Percentiles rank a stretch among this genome's conserved stretches.
Conservation (phyloP, 2,888 invertebrate genomes). For the Cheilosia urbana region DNA sequence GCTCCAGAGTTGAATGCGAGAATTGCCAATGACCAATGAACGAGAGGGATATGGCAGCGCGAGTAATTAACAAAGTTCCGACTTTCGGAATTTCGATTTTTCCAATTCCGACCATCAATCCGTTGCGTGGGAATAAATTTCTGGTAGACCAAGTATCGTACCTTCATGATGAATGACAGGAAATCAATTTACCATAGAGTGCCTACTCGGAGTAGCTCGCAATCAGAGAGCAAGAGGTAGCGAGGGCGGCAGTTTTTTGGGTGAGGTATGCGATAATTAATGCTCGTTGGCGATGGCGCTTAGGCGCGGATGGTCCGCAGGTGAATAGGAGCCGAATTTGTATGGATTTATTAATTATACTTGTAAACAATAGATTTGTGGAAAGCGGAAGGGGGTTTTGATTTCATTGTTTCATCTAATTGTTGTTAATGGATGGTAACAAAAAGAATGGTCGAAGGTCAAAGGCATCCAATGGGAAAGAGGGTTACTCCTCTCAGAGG, state of each 20-base stretch:
- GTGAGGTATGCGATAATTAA: constrained; percentile 54
- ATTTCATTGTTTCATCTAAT: too few species aligned
- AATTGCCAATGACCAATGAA: too few species aligned
- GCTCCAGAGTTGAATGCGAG: constrained; percentile 8
- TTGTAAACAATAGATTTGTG: too few species aligned
- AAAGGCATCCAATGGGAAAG: too few species aligned
- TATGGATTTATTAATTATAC: too few species aligned
- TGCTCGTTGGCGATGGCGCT: constrained; percentile 30
- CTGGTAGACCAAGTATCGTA: background rate
- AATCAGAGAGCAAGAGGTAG: background rate
- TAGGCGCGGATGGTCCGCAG: background rate
- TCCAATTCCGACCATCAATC: constrained; percentile 11
- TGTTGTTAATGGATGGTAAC: too few species aligned
- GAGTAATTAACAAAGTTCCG: constrained; percentile 66
- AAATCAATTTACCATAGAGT: constrained; percentile 54
- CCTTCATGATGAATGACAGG: constrained; percentile 66
- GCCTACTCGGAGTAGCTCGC: background rate
- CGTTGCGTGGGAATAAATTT: constrained; percentile 67
- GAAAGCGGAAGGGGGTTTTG: too few species aligned
- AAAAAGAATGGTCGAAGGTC: too few species aligned
- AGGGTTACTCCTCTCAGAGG: too few species aligned
- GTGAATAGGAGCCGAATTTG: too few species aligned
- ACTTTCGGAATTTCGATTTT: constrained; percentile 54
- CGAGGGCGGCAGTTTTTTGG: constrained; percentile 43
- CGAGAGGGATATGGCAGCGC: background rate